Base-by-base conservation (phyloP, 2,113 vertebrate genomes). In the Hylia prasina region DNA sequence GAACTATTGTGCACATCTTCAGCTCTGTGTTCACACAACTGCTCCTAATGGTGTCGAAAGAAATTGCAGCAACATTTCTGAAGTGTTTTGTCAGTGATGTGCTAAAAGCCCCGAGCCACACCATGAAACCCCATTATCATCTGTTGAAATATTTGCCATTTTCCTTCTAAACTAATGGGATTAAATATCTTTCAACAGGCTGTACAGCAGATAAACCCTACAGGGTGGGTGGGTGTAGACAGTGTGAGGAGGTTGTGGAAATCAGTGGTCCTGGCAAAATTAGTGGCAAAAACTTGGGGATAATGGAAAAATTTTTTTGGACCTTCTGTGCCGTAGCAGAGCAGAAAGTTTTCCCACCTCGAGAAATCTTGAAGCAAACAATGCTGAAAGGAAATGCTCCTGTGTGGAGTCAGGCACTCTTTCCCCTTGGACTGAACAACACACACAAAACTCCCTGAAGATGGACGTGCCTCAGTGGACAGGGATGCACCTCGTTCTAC, bases 401-500 rank as follows among this genome's bases (percentile, higher is more conserved):
- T 47, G 35, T 17, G 37, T 28, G 37, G 22, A 70, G 42, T 31
- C 30, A 28, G n/a, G 20, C 6, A n/a, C 12, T 45, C 37, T 44
- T 54, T 58, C 21, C 24, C 63, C 47, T 58, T 13, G 7, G 21
- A 5, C 7, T 14, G 47, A 50, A 24, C 54, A 50, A 24, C 54
- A 18, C 13, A 16, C 0, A 0, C 1, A 35, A 30, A 60, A 10
- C 15, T 57, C 31, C 44, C 56, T 5, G 17, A 35, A 9, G 2
- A 1, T 39, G 27, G 40, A 5, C 22, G 37, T 13, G 8, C 18
- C 16, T 9, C 37, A 45, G 21, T 0, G 22, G 25, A 3, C 66
- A 77, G 39, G 87, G 63, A 30, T 25, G 17, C 58, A 42, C 11
- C 58, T 82, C 17, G 2, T 31, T 13, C 35, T 11, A 3, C 50